phyloP scores from a whole-genome alignment of 2,113 vertebrate genomes.

The Cephalopholis sonnerati region DNA sequence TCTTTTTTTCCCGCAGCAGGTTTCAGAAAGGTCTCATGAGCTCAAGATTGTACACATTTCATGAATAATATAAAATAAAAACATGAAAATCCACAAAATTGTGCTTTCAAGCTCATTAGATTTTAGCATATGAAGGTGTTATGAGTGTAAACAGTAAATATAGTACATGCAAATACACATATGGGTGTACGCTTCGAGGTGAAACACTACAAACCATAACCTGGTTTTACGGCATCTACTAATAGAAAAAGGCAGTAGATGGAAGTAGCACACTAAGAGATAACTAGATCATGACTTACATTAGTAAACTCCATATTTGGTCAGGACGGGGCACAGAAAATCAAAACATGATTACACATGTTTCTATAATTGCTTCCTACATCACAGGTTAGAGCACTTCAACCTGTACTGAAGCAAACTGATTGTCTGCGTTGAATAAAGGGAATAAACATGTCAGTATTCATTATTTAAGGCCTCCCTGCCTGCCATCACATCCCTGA shows the following conservation, averaged over 20 bases:
- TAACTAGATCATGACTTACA: slow-evolving; percentile 31
- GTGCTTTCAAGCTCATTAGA: not conserved
- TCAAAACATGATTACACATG: slow-evolving; percentile 48
- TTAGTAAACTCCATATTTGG: slow-evolving; percentile 34
- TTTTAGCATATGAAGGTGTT: not conserved
- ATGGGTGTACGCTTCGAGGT: not conserved
- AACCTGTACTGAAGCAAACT: slow-evolving; percentile 27
- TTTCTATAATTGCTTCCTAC: slow-evolving; percentile 39
- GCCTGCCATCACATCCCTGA: slow-evolving; percentile 16
- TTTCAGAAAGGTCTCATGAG: not conserved
- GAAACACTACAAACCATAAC: slow-evolving; percentile 49
- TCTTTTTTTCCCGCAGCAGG: not conserved
- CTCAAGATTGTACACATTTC: not conserved
- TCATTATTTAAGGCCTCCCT: slow-evolving; percentile 23
- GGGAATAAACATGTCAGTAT: slow-evolving; percentile 66
- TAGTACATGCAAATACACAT: not conserved
- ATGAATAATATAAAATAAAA: not conserved
- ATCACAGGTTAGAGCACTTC: slow-evolving; percentile 38
- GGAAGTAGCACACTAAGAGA: not conserved
- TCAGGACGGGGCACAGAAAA: slow-evolving; percentile 19
- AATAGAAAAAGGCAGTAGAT: not conserved
- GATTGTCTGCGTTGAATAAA: slow-evolving; percentile 62
- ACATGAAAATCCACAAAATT: not conserved
- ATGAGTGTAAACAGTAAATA: slow-evolving; percentile 2
- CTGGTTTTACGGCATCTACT: slow-evolving; percentile 21